Evolutionary conservation across 2,888 invertebrate genomes (phyloP).

Genomic region (Nymphalis polychloros): DNA sequence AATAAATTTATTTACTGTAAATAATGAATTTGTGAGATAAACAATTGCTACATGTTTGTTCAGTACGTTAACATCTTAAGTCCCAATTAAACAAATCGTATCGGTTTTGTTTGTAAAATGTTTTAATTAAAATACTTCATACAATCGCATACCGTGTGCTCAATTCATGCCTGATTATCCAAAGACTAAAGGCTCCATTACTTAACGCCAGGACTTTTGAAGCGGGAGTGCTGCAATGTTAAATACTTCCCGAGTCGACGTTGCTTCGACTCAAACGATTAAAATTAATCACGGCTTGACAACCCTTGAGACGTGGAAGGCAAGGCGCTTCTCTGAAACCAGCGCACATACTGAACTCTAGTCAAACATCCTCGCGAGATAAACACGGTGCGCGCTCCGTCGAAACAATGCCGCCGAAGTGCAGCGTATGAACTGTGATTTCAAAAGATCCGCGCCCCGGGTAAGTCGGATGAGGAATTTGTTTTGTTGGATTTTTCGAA

Average conservation of each 20-base stretch:
- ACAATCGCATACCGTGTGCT: constrained; percentile 24
- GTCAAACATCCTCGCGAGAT: constrained; percentile 5
- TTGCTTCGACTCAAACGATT: constrained; percentile 12
- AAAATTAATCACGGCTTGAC: constrained; percentile 20
- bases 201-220: constrained; percentile 3
- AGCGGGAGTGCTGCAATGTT: background rate
- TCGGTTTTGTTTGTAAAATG: constrained; percentile 14
- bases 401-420: background rate
- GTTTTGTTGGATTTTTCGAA: constrained; percentile 27
- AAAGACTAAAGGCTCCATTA: constrained; percentile 18
- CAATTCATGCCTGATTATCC: constrained; percentile 29
- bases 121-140: constrained; percentile 31
- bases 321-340: background rate
- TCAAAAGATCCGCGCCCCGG: constrained; percentile 22
- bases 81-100: background rate
- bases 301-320: constrained; percentile 1
- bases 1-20: too few species aligned
- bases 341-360: background rate
- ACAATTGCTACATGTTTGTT: background rate
- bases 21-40: too few species aligned
- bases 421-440: constrained; percentile 28
- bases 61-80: background rate
- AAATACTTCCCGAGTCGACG: constrained; percentile 3
- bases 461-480: constrained; percentile 17
- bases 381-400: constrained; percentile 2